Evolutionary conservation across 2,888 invertebrate species (phyloP).

Genomic region (Eristalinus sepulchralis): DNA sequence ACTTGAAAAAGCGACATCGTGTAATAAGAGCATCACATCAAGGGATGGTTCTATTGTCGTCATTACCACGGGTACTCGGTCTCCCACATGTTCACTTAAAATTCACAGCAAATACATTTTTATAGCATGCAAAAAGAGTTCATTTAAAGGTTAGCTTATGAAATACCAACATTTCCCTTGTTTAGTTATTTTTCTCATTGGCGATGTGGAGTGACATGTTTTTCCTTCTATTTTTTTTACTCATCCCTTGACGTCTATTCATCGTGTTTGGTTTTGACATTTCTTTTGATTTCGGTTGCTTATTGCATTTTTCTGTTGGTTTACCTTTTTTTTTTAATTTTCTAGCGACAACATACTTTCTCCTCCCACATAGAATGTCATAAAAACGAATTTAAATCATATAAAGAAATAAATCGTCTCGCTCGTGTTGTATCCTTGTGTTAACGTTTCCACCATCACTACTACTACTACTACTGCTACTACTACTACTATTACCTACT

Average conservation of each 20-base stretch:
- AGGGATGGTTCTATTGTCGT: too few relatives aligned
- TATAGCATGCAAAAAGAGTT: too few relatives aligned
- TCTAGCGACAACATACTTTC: constrained; percentile 15
- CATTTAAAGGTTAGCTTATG: not conserved
- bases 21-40: too few relatives aligned
- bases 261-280: not conserved
- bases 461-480: constrained; percentile 43
- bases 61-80: too few relatives aligned
- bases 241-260: not conserved
- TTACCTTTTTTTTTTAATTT: not conserved
- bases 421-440: constrained; percentile 51
- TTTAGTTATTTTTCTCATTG: not conserved
- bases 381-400: not conserved
- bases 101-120: too few relatives aligned
- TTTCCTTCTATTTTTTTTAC: not conserved
- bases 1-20: too few relatives aligned
- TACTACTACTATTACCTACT: constrained; percentile 49
- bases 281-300: not conserved
- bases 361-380: constrained; percentile 38
- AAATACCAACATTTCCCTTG: not conserved
- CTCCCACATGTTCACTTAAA: too few relatives aligned
- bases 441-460: constrained; percentile 18
- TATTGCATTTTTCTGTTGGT: not conserved
- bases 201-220: not conserved
- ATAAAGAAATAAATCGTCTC: constrained; percentile 27